Evolutionary conservation across 1,140 invertebrate genomes (phyloP).

Genomic region (Pinna nobilis): DNA sequence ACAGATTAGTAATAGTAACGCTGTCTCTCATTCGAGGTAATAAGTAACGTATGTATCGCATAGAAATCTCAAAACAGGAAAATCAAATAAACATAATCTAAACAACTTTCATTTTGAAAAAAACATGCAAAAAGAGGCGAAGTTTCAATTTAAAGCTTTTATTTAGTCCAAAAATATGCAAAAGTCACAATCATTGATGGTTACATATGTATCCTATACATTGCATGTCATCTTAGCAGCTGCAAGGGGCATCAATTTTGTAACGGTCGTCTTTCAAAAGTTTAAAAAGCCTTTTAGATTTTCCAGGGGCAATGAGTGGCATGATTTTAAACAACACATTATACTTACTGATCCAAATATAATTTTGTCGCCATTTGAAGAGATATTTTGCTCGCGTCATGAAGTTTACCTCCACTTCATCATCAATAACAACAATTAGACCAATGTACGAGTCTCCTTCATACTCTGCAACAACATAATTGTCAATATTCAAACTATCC

Average conservation of each 20-base stretch:
- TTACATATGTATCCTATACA: neutral
- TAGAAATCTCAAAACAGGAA: neutral
- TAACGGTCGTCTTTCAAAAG: neutral
- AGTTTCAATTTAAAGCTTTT: neutral
- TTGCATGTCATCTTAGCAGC: neutral
- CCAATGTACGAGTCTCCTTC: neutral
- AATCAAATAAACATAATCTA: slow-evolving; percentile 19
- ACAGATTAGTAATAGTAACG: neutral
- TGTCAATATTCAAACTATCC: neutral
- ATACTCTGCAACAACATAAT: neutral
- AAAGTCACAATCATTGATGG: slow-evolving; percentile 1
- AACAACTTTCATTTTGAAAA: neutral
- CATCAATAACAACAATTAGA: neutral
- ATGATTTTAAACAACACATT: slow-evolving; percentile 4
- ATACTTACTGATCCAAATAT: slow-evolving; percentile 4
- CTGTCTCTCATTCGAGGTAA: neutral
- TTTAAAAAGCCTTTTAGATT: neutral
- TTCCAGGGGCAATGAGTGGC: neutral
- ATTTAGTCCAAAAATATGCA: neutral
- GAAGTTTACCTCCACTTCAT: neutral
- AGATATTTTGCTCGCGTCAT: neutral
- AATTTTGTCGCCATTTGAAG: neutral
- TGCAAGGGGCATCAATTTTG: no score
- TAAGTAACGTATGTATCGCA: slow-evolving; percentile 19
- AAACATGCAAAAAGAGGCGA: neutral